Conservation (phyloP, 2,797 vertebrate genomes). For the Falco concolor region DNA sequence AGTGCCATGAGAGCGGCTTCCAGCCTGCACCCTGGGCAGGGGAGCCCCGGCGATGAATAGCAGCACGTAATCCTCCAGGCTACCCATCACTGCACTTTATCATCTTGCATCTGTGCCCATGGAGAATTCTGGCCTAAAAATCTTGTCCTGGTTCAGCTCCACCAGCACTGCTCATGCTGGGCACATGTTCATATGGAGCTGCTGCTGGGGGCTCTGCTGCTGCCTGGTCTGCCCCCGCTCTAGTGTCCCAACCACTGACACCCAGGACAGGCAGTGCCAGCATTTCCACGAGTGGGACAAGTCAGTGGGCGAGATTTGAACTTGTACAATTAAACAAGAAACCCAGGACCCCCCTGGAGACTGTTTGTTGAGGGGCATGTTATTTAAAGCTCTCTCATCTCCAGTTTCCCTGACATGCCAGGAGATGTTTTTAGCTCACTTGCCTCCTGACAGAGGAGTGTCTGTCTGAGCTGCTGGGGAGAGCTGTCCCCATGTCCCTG, state of each 20-base stretch:
- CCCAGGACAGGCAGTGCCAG: neutral
- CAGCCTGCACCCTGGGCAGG: neutral
- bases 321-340: neutral
- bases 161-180: rapidly evolving
- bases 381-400: neutral
- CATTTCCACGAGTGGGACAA: rapidly evolving
- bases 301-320: neutral
- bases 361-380: neutral
- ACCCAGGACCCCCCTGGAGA: neutral
- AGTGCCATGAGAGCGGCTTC: neutral
- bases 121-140: neutral
- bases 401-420: neutral
- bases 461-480: neutral
- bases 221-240: neutral
- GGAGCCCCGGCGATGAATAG: neutral
- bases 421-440: neutral
- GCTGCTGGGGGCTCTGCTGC: neutral
- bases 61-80: neutral
- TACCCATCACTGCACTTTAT: neutral
- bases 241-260: rapidly evolving
- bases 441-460: neutral
- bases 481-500: rapidly evolving
- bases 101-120: neutral
- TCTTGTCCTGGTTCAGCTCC: neutral
- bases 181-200: rapidly evolving